phyloP scores from a whole-genome alignment of 2,113 vertebrate species.

The Rutilus rutilus region DNA sequence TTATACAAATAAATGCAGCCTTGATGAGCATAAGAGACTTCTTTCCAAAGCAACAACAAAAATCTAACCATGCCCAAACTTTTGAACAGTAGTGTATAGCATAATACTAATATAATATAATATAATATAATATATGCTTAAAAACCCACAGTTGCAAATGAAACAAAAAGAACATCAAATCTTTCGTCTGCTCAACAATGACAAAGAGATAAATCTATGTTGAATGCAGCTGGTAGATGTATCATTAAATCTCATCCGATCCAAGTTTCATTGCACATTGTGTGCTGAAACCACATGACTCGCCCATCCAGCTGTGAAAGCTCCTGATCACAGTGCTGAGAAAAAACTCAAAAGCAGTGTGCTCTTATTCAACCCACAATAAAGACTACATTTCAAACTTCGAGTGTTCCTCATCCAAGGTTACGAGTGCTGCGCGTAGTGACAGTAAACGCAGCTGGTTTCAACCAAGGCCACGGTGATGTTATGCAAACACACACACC shows the following conservation, averaged over 20 bases:
- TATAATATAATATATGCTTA: not conserved
- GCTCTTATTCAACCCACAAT: conserved; percentile 13
- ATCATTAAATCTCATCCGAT: conserved; percentile 4
- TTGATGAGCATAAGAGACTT: not conserved
- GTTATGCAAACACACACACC: conserved; percentile 23
- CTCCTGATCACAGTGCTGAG: not conserved
- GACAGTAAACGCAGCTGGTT: conserved; percentile 21
- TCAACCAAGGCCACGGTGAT: not conserved
- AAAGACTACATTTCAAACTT: conserved; percentile 17
- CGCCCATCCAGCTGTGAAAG: not conserved
- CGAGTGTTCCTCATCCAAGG: not conserved
- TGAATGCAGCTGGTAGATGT: not conserved
- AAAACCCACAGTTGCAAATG: not conserved
- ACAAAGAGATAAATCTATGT: not conserved
- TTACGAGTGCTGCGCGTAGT: not conserved
- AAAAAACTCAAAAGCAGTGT: not conserved
- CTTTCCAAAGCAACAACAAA: not conserved
- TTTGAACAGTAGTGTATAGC: not conserved
- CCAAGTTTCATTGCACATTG: conserved; percentile 1
- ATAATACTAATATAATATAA: not conserved
- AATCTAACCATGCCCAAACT: not conserved
- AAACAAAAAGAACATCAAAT: not conserved
- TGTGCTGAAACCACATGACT: not conserved
- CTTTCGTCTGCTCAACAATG: not conserved
- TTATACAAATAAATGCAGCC: not conserved